phyloP scores from a whole-genome alignment of 2,888 invertebrate species.

The Scotopteryx bipunctaria region DNA sequence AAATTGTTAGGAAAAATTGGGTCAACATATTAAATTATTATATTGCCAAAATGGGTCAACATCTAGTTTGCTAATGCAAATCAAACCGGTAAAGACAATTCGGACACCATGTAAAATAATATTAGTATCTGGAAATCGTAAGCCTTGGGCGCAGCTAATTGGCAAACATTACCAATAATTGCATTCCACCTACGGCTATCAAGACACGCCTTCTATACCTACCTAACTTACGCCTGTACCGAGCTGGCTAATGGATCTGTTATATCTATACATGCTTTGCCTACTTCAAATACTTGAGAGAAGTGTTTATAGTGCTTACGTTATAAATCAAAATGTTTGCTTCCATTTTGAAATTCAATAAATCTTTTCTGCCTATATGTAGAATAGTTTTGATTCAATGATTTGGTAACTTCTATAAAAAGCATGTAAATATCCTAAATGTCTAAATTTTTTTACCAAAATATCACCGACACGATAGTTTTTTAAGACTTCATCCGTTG shows the following conservation, averaged over 20 bases:
- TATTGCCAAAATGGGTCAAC: too few relatives aligned
- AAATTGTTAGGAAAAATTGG: not conserved
- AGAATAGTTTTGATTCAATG: not conserved
- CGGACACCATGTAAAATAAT: slow-evolving; percentile 40
- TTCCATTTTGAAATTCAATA: slow-evolving; percentile 35
- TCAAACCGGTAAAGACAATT: slow-evolving; percentile 21
- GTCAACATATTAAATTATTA: not conserved
- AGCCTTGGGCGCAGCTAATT: slow-evolving; percentile 66
- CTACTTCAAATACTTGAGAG: slow-evolving; percentile 41
- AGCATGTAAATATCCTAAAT: too few relatives aligned
- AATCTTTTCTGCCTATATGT: slow-evolving; percentile 23
- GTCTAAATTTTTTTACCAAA: too few relatives aligned
- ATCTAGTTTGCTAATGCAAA: too few relatives aligned
- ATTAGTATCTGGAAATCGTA: slow-evolving; percentile 50
- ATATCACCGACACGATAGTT: too few relatives aligned
- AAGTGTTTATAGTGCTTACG: slow-evolving; percentile 42
- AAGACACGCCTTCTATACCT: slow-evolving; percentile 29
- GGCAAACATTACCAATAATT: slow-evolving; percentile 69
- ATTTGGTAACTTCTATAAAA: too few relatives aligned
- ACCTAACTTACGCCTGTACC: slow-evolving; percentile 25
- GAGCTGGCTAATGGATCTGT: slow-evolving; percentile 21
- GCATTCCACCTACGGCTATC: slow-evolving; percentile 50
- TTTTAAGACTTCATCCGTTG: too few relatives aligned
- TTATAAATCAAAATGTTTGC: slow-evolving; percentile 48
- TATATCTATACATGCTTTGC: slow-evolving; percentile 13